Percentiles rank a stretch among this genome's conserved stretches.
Conservation (phyloP, 1,140 invertebrate species). For the Pseudomyrmex concolor region DNA sequence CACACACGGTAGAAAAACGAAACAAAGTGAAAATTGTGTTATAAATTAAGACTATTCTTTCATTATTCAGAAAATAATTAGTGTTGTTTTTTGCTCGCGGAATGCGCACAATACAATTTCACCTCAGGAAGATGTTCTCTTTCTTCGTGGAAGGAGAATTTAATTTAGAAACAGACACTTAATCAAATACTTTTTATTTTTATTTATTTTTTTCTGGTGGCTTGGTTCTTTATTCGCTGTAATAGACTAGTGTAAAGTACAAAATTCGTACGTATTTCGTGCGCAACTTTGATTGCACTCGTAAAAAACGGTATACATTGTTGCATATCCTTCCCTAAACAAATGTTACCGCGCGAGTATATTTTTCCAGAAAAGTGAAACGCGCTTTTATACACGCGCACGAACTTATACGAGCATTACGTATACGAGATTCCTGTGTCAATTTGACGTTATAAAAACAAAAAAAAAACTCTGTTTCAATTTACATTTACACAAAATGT, state of each 20-base stretch:
- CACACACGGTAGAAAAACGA: not conserved
- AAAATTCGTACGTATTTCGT: not conserved
- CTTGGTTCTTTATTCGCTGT: too few species aligned
- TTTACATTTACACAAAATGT: conserved; percentile 25
- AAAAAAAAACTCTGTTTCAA: not conserved
- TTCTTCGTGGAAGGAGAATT: not conserved
- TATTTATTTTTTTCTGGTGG: not conserved
- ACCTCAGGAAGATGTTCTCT: not conserved
- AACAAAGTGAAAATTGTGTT: not conserved
- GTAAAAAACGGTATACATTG: not conserved
- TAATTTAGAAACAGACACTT: not conserved
- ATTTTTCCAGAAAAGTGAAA: conserved; percentile 7
- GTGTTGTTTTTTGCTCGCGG: not conserved
- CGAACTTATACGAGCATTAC: not conserved
- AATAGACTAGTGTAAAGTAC: too few species aligned
- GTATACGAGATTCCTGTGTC: not conserved
- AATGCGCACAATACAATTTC: not conserved
- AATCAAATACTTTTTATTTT: not conserved
- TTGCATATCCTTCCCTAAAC: not conserved
- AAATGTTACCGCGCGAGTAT: not conserved
- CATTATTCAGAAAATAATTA: not conserved
- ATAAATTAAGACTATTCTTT: not conserved
- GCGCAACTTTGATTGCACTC: not conserved
- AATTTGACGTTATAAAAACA: conserved; percentile 24
- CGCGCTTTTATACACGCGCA: not conserved